phyloP scores from a whole-genome alignment of 1,140 invertebrate genomes.

The Lordiphosa collinella region DNA sequence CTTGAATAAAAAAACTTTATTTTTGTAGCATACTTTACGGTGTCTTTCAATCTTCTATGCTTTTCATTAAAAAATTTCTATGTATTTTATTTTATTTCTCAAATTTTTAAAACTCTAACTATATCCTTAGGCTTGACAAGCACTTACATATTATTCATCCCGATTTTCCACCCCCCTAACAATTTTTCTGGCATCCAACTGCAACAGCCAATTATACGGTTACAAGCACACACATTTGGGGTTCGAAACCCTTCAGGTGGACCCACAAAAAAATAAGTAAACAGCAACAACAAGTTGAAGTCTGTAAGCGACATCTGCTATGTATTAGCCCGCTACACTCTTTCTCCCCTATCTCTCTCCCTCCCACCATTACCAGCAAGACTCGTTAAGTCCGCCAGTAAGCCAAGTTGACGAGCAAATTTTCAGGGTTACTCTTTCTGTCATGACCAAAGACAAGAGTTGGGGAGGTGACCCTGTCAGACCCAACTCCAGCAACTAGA shows the following conservation, averaged over 20 bases:
- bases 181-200: too few relatives aligned
- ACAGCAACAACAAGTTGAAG: conserved; percentile 10
- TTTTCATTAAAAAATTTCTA: too few relatives aligned
- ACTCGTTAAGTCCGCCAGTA: conserved; percentile 35
- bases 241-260: conserved; percentile 5
- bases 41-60: too few relatives aligned
- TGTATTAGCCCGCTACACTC: neutral
- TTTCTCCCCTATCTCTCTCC: neutral
- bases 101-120: too few relatives aligned
- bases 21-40: too few relatives aligned
- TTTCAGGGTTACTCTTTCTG: conserved; percentile 35
- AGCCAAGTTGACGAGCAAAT: conserved; percentile 44
- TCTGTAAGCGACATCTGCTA: conserved; percentile 6
- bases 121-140: too few relatives aligned
- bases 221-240: neutral
- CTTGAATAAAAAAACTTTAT: too few relatives aligned
- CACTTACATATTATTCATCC: too few relatives aligned
- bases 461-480: neutral
- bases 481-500: conserved; percentile 8
- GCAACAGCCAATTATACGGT: too few relatives aligned
- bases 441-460: neutral
- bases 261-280: conserved; percentile 4
- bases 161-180: too few relatives aligned
- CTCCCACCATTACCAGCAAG: neutral
- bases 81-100: too few relatives aligned